A percentile compares a stretch with the other conserved stretches of the same genome.
Evolutionary conservation across 1,140 invertebrate genomes (phyloP).

Genomic region (Rhynchophorus ferrugineus): DNA sequence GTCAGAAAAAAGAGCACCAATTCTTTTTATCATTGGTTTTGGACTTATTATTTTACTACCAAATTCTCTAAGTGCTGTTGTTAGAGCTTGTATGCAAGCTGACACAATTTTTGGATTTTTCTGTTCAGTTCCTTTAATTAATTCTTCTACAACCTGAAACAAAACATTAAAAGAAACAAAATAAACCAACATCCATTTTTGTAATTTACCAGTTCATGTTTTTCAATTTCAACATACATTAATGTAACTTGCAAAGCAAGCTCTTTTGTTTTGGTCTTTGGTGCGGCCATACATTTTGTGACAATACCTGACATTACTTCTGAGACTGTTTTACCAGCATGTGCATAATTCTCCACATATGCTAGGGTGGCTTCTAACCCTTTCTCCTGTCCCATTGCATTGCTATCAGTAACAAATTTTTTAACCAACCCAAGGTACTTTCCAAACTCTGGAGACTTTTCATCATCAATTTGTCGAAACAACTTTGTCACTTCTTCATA

Average conservation of each 20-base stretch:
- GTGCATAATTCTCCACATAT: slow-evolving; percentile 82
- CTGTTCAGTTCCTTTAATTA: slow-evolving; percentile 86
- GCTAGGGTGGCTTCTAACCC: slow-evolving; percentile 84
- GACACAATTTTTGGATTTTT: slow-evolving; percentile 94
- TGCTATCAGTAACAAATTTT: slow-evolving; percentile 91
- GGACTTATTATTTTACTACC: slow-evolving; percentile 85
- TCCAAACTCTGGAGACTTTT: slow-evolving; percentile 88
- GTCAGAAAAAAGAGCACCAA: slow-evolving; percentile 77
- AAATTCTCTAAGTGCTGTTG: slow-evolving; percentile 76
- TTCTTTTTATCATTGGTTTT: slow-evolving; percentile 84
- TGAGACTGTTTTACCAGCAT: slow-evolving; percentile 75
- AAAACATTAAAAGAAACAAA: neutral
- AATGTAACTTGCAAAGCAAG: slow-evolving; percentile 80
- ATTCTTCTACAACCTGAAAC: slow-evolving; percentile 61
- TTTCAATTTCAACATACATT: slow-evolving; percentile 95
- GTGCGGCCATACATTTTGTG: slow-evolving; percentile 84
- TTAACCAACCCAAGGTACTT: slow-evolving; percentile 89
- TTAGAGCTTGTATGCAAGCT: slow-evolving; percentile 71
- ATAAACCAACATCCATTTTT: neutral
- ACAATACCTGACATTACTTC: slow-evolving; percentile 88
- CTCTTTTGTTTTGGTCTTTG: slow-evolving; percentile 87
- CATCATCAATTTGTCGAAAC: slow-evolving; percentile 79
- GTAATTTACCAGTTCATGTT: slow-evolving; percentile 68
- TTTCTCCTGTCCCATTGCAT: slow-evolving; percentile 93
- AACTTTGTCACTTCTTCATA: slow-evolving; percentile 90